Evolutionary conservation across 2,797 vertebrate genomes (phyloP).

Genomic region (Myotis daubentonii): DNA sequence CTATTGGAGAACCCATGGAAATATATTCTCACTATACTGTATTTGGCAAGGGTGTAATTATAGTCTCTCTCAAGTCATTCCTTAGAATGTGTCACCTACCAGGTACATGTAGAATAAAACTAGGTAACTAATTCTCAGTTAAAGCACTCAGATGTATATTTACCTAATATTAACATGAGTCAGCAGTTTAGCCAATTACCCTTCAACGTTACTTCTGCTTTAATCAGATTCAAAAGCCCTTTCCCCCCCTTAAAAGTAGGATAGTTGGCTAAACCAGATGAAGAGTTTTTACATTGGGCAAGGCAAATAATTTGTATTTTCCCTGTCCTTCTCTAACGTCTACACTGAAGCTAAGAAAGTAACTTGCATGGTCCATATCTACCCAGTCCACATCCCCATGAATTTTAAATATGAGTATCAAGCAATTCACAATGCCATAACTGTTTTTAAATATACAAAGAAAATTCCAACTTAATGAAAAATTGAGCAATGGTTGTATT

Average conservation of each 20-base stretch:
- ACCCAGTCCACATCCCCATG: neutral
- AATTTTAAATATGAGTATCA: constrained; percentile 4
- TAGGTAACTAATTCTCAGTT: constrained; percentile 33
- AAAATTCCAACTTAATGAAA: constrained; percentile 31
- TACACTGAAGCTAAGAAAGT: neutral
- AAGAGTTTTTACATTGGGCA: neutral
- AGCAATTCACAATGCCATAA: constrained; percentile 17
- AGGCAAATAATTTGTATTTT: constrained; percentile 5
- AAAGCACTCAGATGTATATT: constrained; percentile 43
- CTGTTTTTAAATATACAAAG: constrained; percentile 21
- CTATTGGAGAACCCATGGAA: neutral
- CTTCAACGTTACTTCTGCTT: constrained; percentile 48
- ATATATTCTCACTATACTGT: neutral
- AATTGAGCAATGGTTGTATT: constrained; percentile 4
- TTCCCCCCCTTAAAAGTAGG: neutral
- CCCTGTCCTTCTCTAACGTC: neutral
- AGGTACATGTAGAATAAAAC: neutral
- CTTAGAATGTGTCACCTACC: neutral
- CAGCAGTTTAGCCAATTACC: constrained; percentile 20
- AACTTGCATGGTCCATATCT: neutral
- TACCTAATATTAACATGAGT: constrained; percentile 20
- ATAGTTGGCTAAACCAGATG: neutral
- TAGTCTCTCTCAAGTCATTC: neutral
- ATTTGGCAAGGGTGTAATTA: constrained; percentile 11
- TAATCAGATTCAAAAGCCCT: neutral